phyloP scores from a whole-genome alignment of 2,888 invertebrate species.

The Andrena chrysosceles region DNA sequence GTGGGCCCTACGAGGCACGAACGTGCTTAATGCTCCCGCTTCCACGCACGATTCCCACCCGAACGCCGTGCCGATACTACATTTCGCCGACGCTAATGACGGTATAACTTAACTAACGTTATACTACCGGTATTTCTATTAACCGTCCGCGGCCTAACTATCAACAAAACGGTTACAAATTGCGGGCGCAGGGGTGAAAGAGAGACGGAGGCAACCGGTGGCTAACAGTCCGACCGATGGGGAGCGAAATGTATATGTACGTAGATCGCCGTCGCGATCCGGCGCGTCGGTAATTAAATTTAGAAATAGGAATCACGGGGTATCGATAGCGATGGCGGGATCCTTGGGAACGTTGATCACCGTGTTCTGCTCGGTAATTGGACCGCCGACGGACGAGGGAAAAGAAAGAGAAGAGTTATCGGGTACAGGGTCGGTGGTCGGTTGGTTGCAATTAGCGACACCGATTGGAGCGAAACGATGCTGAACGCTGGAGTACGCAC shows the following conservation, averaged over 20 bases:
- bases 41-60: constrained; percentile 42
- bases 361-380: constrained; percentile 35
- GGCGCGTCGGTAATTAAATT: constrained; percentile 57
- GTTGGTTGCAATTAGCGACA: constrained; percentile 47
- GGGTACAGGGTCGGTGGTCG: constrained; percentile 41
- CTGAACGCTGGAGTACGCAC: constrained; percentile 5
- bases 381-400: constrained; percentile 27
- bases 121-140: constrained; percentile 43
- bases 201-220: background rate
- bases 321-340: constrained; percentile 37
- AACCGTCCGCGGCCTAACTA: constrained; percentile 38
- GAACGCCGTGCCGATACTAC: constrained; percentile 29
- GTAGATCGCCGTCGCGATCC: constrained; percentile 10
- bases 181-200: constrained; percentile 52
- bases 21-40: constrained; percentile 45
- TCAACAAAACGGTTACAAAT: constrained; percentile 74
- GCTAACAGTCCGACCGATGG: background rate
- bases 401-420: constrained; percentile 50
- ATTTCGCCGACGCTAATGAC: constrained; percentile 72
- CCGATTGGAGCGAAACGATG: constrained; percentile 40
- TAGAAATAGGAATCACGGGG: constrained; percentile 56
- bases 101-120: constrained; percentile 64
- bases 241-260: constrained; percentile 42
- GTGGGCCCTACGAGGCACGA: constrained; percentile 39
- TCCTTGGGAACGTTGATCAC: constrained; percentile 37